These are phyloP conservation scores for Temnopleurus reevesii DNA, from an alignment of 53 echinoderm and acorn worm genomes.

Conservation along the genomic window DNA sequence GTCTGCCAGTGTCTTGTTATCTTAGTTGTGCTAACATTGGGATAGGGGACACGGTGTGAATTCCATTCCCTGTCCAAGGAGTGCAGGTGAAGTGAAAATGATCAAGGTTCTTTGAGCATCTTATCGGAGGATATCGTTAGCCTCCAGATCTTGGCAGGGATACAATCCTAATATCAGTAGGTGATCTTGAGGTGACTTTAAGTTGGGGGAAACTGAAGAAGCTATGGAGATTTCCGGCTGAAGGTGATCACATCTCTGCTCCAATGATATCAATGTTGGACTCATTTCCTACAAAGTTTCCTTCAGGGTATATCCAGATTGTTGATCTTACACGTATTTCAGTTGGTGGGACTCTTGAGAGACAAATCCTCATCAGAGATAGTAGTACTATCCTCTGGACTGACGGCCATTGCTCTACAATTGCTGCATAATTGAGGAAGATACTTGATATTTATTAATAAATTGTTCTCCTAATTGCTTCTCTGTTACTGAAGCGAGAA, in stretches of 20 bases:
- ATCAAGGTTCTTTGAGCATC: background rate
- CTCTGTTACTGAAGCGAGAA: too few relatives aligned
- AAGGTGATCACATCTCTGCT: background rate
- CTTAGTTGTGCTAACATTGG: background rate
- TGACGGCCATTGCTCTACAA: background rate
- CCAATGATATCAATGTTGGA: background rate
- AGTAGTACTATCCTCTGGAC: background rate
- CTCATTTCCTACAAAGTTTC: background rate
- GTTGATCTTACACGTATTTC: background rate
- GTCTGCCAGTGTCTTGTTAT: background rate
- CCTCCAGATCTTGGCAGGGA: background rate
- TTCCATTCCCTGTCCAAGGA: background rate
- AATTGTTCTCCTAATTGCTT: background rate
- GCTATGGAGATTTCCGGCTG: background rate
- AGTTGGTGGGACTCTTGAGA: background rate
- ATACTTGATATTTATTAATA: too few relatives aligned
- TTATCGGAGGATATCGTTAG: background rate
- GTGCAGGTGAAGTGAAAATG: background rate
- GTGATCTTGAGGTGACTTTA: background rate
- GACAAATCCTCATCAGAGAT: background rate
- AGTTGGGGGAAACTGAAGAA: too few relatives aligned
- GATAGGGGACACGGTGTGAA: background rate
- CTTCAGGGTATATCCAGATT: too few relatives aligned
- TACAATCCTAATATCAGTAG: background rate
- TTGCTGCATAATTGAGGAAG: too few relatives aligned